Conservation (phyloP, 2,113 vertebrate species). For the Planiliza haematocheilus region DNA sequence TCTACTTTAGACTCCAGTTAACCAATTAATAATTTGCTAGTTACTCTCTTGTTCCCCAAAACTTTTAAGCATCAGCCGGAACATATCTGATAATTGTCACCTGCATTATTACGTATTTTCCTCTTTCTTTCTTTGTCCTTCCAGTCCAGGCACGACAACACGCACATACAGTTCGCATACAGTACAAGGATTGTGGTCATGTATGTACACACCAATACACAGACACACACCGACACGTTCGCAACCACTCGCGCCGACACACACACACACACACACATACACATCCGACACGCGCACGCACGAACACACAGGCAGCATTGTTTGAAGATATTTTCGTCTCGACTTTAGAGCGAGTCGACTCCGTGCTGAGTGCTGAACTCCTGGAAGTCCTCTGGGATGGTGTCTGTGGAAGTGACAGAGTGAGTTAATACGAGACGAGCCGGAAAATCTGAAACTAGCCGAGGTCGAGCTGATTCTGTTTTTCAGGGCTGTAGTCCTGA, state of each 20-base stretch:
- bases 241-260: not conserved
- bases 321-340: slow-evolving; percentile 23
- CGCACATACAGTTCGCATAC: slow-evolving; percentile 61
- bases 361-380: slow-evolving; percentile 81
- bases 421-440: slow-evolving; percentile 4
- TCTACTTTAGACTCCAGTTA: no score
- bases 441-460: slow-evolving; percentile 2
- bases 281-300: not conserved
- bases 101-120: not conserved
- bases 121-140: not conserved
- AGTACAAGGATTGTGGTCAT: slow-evolving; percentile 54
- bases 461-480: slow-evolving; percentile 25
- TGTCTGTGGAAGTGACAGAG: slow-evolving; percentile 72
- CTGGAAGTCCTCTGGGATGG: slow-evolving; percentile 85
- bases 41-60: no score
- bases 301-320: slow-evolving; percentile 30
- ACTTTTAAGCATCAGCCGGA: not conserved
- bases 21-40: no score
- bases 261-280: not conserved
- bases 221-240: not conserved
- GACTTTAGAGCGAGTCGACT: slow-evolving; percentile 71
- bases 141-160: slow-evolving; percentile 1
- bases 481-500: slow-evolving; percentile 8
- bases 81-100: no score
- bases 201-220: slow-evolving; percentile 42